Conservation (phyloP, 2,888 invertebrate species). For the Pristionchus entomophagus region DNA sequence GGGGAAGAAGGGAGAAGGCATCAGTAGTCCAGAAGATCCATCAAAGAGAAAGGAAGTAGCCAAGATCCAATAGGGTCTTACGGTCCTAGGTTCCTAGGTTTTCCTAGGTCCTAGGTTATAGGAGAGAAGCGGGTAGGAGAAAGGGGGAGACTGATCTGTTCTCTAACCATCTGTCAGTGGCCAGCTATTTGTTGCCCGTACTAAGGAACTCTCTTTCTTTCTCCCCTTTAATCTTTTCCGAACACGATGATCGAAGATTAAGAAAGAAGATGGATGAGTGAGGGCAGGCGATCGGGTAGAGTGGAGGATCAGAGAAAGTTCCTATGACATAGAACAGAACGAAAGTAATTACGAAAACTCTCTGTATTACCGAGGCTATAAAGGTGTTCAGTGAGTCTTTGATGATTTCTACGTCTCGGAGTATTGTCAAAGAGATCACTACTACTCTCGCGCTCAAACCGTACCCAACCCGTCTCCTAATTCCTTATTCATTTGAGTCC, state of each 20-base stretch:
- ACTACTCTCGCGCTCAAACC: too few species aligned
- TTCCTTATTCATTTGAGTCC: constrained; percentile 39
- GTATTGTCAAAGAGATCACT: too few species aligned
- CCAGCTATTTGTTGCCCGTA: constrained; percentile 42
- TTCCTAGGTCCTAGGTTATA: too few species aligned
- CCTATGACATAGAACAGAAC: too few species aligned
- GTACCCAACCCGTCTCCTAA: constrained; percentile 6
- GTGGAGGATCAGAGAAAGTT: neutral
- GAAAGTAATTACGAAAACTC: too few species aligned
- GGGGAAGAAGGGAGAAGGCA: neutral
- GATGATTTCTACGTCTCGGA: too few species aligned
- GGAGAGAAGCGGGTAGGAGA: neutral
- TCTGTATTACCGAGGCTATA: too few species aligned
- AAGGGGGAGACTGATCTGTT: constrained; percentile 12
- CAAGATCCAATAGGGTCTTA: too few species aligned
- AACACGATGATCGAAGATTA: constrained; percentile 36
- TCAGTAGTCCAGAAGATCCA: neutral
- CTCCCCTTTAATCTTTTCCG: constrained; percentile 35
- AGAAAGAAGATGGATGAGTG: constrained; percentile 27
- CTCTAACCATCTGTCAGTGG: constrained; percentile 33
- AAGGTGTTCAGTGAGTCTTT: too few species aligned
- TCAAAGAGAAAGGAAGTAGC: too few species aligned
- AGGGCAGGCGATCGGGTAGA: neutral
- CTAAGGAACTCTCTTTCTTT: constrained; percentile 21
- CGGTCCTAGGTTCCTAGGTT: too few species aligned